Base-by-base conservation (phyloP, 2,888 invertebrate genomes). In the Tribolium freemani region DNA sequence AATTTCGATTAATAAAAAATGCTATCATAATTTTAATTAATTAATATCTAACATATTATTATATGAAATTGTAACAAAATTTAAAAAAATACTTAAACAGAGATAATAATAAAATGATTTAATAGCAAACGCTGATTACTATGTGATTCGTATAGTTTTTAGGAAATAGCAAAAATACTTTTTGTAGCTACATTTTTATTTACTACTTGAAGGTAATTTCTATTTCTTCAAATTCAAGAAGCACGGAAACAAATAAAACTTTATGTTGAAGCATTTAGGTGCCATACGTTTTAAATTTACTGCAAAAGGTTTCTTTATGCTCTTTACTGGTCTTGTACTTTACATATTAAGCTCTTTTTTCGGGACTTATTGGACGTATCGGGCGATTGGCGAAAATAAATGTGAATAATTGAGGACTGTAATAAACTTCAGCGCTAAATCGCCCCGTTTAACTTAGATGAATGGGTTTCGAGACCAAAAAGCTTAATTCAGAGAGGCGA, bases 211-310 rank as follows among this genome's bases (percentile, higher is more conserved):
- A 16, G 2, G 16, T 16, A 16, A 16, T 16, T 16, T 16, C 16
- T 2, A 26, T 26, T 26, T 26, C 3, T 26, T 38, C 5, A 1
- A 8, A 9, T 38, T 38, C 38, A 38, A 38, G 5, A 38, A n/a
- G 8, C 9, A n/a, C 38, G 38, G 8, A 38, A 38, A 38, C 38
- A 38, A 38, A 38, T 38, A 38, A 38, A 38, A 56, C 31, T 56
- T 56, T 31, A 56, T 16, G 38, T 1, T 56, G 31, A 56, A 56
- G 31, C 13, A 38, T 56, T 56, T 31, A 56, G 31, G 2, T 5
- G 13, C 11, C 8, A 8, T 38, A 38, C 38, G 38, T 56, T 56
- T 56, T 56, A 56, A 56, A 56, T 56, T 56, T 56, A 56, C 10
- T 56, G 56, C 26, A 11, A 56, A 56, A 56, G 56, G 20, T 38